Evolutionary conservation across 2,888 invertebrate species (phyloP), one percentile per base, ranked within the genome.

Genomic region (Blomia tropicalis): DNA sequence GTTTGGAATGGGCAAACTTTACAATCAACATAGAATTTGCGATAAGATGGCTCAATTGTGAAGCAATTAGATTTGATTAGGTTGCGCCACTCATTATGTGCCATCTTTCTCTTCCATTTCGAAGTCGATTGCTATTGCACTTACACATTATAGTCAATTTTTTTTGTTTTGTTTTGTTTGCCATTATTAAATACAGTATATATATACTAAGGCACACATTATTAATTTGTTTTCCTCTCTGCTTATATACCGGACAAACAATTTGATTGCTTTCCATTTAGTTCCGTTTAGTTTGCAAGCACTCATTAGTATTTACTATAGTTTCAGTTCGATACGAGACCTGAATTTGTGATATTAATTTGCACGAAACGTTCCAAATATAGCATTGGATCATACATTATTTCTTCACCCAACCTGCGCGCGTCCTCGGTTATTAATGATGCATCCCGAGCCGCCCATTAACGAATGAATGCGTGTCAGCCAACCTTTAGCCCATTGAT

Each of bases 321-420:
- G n/a, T 14, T n/a, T 41, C 51, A 27, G 23, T 47, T 47, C 51
- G 51, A 47, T 47, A 47, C 51, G 51, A 7, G 51, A 47, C 51
- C 5, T 11, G 51, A 47, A 47, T 47, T 47, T 47, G 22, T 19
- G 51, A 47, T 47, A 11, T 47, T 47, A 47, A 47, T 47, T 47
- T 47, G 51, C 51, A 47, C 51, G 14, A 41, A 41, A n/a, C 41
- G n/a, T n/a, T n/a, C 36, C 36, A 36, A 36, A 17, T 36, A 36
- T 11, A 36, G n/a, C n/a, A n/a, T n/a, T n/a, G n/a, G n/a, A n/a
- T n/a, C n/a, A n/a, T n/a, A n/a, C n/a, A n/a, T n/a, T n/a, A n/a
- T n/a, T n/a, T n/a, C n/a, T n/a, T n/a, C n/a, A n/a, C n/a, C n/a
- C n/a, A n/a, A 17, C 36, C 36, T 36, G 36, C 36, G 17, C 36